phyloP scores from a whole-genome alignment of 2,113 vertebrate genomes.

The Aphelocoma coerulescens region DNA sequence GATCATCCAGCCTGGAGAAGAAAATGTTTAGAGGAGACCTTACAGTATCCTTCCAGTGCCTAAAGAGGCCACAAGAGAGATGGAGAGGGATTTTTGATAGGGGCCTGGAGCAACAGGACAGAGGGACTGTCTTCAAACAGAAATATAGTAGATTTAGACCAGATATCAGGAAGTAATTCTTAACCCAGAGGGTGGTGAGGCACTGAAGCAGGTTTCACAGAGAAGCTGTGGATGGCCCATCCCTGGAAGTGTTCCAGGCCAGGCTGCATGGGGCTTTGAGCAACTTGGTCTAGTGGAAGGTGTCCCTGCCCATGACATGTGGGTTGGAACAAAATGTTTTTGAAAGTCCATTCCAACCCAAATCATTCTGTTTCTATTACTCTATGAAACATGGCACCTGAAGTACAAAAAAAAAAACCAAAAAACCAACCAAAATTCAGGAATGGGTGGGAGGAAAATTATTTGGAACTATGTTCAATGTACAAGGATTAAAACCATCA shows the following conservation, averaged over 20 bases:
- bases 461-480: not conserved
- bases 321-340: not conserved
- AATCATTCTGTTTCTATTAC: not conserved
- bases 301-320: not conserved
- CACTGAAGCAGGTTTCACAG: not conserved
- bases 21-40: not conserved
- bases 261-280: not conserved
- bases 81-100: not conserved
- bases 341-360: not conserved
- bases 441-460: not conserved
- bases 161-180: not conserved
- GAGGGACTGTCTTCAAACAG: not conserved
- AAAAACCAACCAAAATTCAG: too few relatives aligned
- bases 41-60: not conserved
- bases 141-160: not conserved
- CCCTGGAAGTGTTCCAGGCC: not conserved
- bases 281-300: not conserved
- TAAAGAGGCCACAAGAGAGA: not conserved
- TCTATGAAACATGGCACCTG: not conserved
- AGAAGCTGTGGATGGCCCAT: fast-evolving
- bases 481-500: not conserved
- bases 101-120: not conserved
- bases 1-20: not conserved
- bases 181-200: not conserved
- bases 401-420: not conserved